phyloP scores from a whole-genome alignment of 2,888 invertebrate species.

The Dicranocentrus wangi region DNA sequence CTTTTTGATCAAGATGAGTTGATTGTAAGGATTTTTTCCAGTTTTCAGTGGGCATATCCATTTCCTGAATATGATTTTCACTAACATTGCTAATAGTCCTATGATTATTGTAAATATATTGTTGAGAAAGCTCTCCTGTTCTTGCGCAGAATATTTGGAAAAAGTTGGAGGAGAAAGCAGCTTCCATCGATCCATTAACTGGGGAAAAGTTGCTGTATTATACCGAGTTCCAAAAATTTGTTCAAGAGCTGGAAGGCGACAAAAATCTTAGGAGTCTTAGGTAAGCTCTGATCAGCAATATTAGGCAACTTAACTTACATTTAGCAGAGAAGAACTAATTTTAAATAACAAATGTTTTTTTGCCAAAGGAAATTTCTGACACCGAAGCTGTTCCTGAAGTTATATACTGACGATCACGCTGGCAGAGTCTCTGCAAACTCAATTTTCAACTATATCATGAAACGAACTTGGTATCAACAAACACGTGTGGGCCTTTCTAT shows the following conservation, averaged over 20 bases:
- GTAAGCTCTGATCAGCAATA: too few relatives aligned
- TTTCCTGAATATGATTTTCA: neutral
- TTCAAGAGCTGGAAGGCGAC: slow-evolving; percentile 73
- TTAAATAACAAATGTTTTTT: too few relatives aligned
- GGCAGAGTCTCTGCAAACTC: slow-evolving; percentile 91
- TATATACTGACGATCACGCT: slow-evolving; percentile 89
- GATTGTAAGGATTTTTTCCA: slow-evolving; percentile 74
- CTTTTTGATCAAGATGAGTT: slow-evolving; percentile 90
- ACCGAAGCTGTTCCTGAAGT: slow-evolving; percentile 88
- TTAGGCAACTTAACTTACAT: too few relatives aligned
- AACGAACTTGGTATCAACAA: slow-evolving; percentile 95
- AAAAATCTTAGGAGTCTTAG: slow-evolving; percentile 47
- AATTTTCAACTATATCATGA: slow-evolving; percentile 95
- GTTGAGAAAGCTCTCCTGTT: neutral
- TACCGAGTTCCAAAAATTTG: slow-evolving; percentile 87
- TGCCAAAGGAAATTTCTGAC: slow-evolving; percentile 82
- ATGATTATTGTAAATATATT: too few relatives aligned
- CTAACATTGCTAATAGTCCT: too few relatives aligned
- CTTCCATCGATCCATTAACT: slow-evolving; percentile 79
- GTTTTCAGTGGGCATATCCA: neutral
- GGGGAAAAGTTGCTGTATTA: slow-evolving; percentile 91
- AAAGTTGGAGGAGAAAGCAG: slow-evolving; percentile 85
- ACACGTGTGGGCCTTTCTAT: slow-evolving; percentile 93
- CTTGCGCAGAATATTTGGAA: slow-evolving; percentile 84
- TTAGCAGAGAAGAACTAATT: too few relatives aligned